Evolutionary conservation across 2,888 invertebrate species (phyloP).

Genomic region (Crocallis elinguaria): DNA sequence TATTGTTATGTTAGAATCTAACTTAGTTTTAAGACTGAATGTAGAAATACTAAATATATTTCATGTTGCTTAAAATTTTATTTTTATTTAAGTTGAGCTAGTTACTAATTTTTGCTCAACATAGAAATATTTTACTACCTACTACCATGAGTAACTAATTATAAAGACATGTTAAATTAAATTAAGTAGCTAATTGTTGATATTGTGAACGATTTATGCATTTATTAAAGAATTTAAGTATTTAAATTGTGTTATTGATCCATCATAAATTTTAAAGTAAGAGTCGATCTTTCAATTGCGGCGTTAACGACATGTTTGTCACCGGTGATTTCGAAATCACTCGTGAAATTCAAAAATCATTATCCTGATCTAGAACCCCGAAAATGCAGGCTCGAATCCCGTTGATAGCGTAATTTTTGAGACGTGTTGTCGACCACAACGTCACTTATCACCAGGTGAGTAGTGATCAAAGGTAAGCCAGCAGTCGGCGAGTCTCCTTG

Average conservation of each 20-base stretch:
- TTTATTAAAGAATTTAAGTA: slow-evolving; percentile 69
- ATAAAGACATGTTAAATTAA: slow-evolving; percentile 37
- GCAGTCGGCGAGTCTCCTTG: too few species aligned
- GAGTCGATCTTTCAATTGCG: too few species aligned
- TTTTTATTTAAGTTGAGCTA: slow-evolving; percentile 10
- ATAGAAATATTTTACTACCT: slow-evolving; percentile 24
- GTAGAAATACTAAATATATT: slow-evolving; percentile 38
- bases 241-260: slow-evolving; percentile 32
- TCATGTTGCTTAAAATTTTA: slow-evolving; percentile 24
- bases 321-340: too few species aligned
- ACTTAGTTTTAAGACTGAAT: slow-evolving; percentile 62
- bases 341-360: too few species aligned
- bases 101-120: slow-evolving; percentile 15
- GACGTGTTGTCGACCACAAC: too few species aligned
- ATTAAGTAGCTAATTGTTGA: slow-evolving; percentile 51
- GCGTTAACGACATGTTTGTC: too few species aligned
- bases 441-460: too few species aligned
- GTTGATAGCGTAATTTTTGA: too few species aligned
- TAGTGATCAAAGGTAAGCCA: too few species aligned
- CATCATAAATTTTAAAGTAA: not conserved
- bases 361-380: too few species aligned
- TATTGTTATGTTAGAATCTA: slow-evolving; percentile 58
- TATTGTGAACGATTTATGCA: slow-evolving; percentile 64
- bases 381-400: too few species aligned
- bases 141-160: slow-evolving; percentile 32